Evolutionary conservation across 2,113 vertebrate genomes (phyloP).

Genomic region (Eulemur macaco): DNA sequence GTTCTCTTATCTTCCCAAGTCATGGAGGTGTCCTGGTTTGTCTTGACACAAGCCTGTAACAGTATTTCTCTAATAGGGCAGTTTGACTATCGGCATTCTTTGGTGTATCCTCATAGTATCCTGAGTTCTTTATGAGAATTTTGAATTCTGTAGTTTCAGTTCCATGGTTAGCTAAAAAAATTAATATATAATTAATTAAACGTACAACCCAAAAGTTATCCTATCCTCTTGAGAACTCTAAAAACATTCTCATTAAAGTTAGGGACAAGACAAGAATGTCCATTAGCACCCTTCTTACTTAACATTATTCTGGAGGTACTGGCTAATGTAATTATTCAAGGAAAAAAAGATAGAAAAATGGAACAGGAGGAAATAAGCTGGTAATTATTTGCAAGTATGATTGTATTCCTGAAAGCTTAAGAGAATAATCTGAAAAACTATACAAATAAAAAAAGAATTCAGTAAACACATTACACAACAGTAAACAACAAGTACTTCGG

Average conservation of each 20-base stretch:
- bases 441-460: background rate
- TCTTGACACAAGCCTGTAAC: background rate
- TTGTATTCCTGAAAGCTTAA: background rate
- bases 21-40: background rate
- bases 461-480: background rate
- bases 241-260: background rate
- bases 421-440: background rate
- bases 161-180: background rate
- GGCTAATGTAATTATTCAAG: background rate
- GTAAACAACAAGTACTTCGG: background rate
- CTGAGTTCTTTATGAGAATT: background rate
- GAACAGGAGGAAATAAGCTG: background rate
- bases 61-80: background rate
- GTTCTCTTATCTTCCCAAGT: background rate
- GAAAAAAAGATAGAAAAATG: background rate
- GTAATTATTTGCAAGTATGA: background rate
- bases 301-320: background rate
- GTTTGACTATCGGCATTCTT: background rate
- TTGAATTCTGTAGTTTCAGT: conserved; percentile 38
- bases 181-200: background rate
- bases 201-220: background rate
- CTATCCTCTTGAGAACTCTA: background rate
- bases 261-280: background rate
- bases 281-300: background rate
- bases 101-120: background rate